These are phyloP conservation scores for Darevskia nairensis DNA, from an alignment of 2,797 vertebrate species.

Conservation along the genomic window DNA sequence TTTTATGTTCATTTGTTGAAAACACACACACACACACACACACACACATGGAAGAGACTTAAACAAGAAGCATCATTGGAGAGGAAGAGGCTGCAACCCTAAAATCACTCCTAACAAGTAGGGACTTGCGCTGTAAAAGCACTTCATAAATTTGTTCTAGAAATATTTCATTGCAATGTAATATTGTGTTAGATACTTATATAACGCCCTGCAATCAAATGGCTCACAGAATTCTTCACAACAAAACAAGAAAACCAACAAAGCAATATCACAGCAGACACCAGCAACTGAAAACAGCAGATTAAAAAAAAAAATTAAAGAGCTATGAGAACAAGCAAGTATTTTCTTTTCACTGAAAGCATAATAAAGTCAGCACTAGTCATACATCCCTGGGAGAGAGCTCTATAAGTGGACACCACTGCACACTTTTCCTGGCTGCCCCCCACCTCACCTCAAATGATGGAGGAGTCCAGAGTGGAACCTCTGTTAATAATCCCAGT, in stretches of 20 bases:
- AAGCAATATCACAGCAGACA: not conserved
- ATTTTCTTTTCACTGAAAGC: not conserved
- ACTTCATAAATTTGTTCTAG: not conserved
- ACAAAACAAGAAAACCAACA: not conserved
- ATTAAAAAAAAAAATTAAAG: not conserved
- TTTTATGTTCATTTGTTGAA: too few relatives aligned
- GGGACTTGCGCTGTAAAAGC: not conserved
- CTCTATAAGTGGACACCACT: not conserved
- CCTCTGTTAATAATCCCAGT: not conserved
- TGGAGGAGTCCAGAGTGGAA: not conserved
- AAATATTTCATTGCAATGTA: not conserved
- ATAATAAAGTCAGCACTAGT: not conserved
- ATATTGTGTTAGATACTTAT: not conserved
- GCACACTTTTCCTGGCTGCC: not conserved
- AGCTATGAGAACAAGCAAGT: not conserved
- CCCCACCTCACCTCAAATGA: not conserved
- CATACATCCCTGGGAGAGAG: not conserved
- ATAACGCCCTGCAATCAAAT: not conserved
- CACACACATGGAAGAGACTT: not conserved
- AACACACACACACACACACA: too few relatives aligned
- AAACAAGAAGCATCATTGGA: not conserved
- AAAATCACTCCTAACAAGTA: too few relatives aligned
- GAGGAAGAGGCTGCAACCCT: too few relatives aligned
- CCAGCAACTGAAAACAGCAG: not conserved
- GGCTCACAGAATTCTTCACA: too few relatives aligned